These are phyloP conservation scores for Coelopa pilipes DNA, from an alignment of 2,888 invertebrate species.

Conservation along the genomic window DNA sequence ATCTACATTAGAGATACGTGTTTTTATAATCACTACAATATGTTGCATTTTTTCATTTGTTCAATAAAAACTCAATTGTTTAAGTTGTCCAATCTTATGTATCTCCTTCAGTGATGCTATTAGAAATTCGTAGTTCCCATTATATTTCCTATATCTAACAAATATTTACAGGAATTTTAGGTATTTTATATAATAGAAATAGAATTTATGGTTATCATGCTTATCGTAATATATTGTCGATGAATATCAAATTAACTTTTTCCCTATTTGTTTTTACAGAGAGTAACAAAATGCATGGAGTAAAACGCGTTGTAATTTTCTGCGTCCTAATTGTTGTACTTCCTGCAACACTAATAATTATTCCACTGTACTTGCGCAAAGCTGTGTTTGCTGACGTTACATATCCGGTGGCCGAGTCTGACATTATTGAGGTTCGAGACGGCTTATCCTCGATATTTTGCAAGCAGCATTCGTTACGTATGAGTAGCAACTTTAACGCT, in stretches of 20 bases:
- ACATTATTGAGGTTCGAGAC: constrained; percentile 83
- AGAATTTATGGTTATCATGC: no score
- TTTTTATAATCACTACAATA: no score
- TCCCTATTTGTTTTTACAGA: constrained; percentile 68
- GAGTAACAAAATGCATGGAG: constrained; percentile 81
- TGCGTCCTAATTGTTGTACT: constrained; percentile 81
- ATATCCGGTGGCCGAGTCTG: constrained; percentile 84
- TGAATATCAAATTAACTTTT: neutral
- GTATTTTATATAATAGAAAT: no score
- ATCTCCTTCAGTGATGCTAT: no score
- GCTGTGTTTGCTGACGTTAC: constrained; percentile 80
- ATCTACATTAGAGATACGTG: no score
- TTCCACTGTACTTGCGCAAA: constrained; percentile 82
- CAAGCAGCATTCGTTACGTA: constrained; percentile 79
- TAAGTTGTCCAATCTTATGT: no score
- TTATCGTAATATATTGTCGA: neutral
- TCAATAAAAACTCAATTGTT: no score
- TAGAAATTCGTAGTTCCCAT: no score
- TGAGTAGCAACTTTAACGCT: constrained; percentile 79
- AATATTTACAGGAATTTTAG: no score
- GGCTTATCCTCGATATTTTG: constrained; percentile 87
- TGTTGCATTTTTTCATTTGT: no score
- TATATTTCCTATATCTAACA: no score
- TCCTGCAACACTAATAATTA: constrained; percentile 79
- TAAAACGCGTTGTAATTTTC: constrained; percentile 80